Conservation (phyloP, 2,797 vertebrate genomes). For the Pampus argenteus region DNA sequence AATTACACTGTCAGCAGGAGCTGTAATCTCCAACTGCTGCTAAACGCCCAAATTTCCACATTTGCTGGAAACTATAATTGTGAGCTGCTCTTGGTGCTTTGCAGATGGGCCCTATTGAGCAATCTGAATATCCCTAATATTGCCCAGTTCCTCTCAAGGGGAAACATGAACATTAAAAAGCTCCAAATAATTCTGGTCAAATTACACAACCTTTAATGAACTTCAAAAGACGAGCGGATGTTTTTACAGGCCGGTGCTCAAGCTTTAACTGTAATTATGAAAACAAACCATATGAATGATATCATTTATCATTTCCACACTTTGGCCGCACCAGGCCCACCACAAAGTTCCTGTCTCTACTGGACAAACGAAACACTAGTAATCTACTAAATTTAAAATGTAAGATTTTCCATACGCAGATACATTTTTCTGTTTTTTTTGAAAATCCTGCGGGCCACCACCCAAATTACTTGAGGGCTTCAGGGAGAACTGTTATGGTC, state of each 20-base stretch:
- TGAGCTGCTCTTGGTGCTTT: conserved; percentile 67
- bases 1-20: conserved; percentile 82
- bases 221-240: conserved; percentile 79
- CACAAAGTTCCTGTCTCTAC: conserved; percentile 61
- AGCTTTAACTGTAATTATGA: conserved; percentile 81
- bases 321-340: conserved; percentile 54
- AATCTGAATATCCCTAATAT: conserved; percentile 80
- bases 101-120: conserved; percentile 75
- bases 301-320: conserved; percentile 85
- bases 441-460: conserved; percentile 37
- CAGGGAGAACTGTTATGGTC: conserved; percentile 42
- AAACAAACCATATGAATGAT: conserved; percentile 84
- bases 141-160: conserved; percentile 75
- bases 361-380: conserved; percentile 58
- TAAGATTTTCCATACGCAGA: conserved; percentile 65
- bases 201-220: conserved; percentile 79
- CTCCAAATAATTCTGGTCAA: conserved; percentile 77
- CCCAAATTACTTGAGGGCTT: conserved; percentile 52
- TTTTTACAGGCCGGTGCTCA: conserved; percentile 76
- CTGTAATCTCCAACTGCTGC: conserved; percentile 78
- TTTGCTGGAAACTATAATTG: conserved; percentile 82
- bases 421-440: conserved; percentile 40
- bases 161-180: conserved; percentile 70
- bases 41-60: conserved; percentile 79
- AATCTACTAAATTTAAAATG: conserved; percentile 57